These are phyloP conservation scores for Hypolimnas misippus DNA, from an alignment of 2,888 invertebrate genomes.

Conservation along the genomic window DNA sequence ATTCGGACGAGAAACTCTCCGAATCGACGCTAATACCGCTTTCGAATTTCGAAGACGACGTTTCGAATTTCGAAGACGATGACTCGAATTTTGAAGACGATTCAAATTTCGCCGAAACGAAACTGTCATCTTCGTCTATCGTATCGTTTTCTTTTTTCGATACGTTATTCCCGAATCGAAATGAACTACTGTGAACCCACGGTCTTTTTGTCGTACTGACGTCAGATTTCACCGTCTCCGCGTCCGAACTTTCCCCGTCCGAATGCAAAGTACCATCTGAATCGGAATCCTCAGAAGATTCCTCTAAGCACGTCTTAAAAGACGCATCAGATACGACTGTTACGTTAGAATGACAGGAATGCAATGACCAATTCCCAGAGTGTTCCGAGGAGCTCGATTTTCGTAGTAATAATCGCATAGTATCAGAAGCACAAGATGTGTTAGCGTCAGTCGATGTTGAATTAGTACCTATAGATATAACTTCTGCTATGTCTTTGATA, in stretches of 20 bases:
- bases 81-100: slow-evolving; percentile 69
- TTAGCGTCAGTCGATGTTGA: slow-evolving; percentile 68
- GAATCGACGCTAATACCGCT: slow-evolving; percentile 73
- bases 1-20: slow-evolving; percentile 70
- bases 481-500: slow-evolving; percentile 74
- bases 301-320: slow-evolving; percentile 71
- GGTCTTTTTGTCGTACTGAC: slow-evolving; percentile 70
- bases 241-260: slow-evolving; percentile 72
- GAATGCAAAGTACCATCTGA: slow-evolving; percentile 73
- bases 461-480: slow-evolving; percentile 64
- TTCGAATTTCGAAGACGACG: slow-evolving; percentile 65
- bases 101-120: slow-evolving; percentile 52
- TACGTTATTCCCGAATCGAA: slow-evolving; percentile 64
- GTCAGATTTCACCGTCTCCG: slow-evolving; percentile 75
- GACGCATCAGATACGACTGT: slow-evolving; percentile 73
- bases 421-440: slow-evolving; percentile 68
- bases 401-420: slow-evolving; percentile 54
- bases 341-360: slow-evolving; percentile 72
- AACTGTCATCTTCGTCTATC: slow-evolving; percentile 59
- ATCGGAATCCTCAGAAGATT: slow-evolving; percentile 73
- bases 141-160: slow-evolving; percentile 55
- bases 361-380: slow-evolving; percentile 75
- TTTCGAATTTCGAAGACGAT: slow-evolving; percentile 57
- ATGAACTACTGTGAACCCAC: slow-evolving; percentile 78
- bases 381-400: slow-evolving; percentile 78